A percentile compares a stretch with the other conserved stretches of the same genome.
These are phyloP conservation scores for Borostomias antarcticus DNA, from an alignment of 2,797 vertebrate species.

Conservation along the genomic window DNA sequence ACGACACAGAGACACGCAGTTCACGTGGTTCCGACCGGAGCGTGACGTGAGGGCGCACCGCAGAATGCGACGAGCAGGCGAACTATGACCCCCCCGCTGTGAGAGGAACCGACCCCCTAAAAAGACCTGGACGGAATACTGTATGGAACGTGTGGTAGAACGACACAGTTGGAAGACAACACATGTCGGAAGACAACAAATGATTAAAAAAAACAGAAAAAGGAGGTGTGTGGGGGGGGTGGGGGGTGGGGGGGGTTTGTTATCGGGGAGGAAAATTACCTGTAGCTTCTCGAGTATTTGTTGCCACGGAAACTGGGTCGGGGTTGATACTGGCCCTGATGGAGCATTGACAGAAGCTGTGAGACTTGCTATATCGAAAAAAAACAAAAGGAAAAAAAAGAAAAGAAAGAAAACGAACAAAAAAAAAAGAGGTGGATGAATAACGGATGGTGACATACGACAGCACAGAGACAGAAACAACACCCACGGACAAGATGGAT, in stretches of 20 bases:
- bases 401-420: too few species aligned
- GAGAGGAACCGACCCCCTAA: too few species aligned
- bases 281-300: slow-evolving; percentile 98
- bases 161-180: too few species aligned
- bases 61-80: too few species aligned
- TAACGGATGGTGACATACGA: slow-evolving; percentile 64
- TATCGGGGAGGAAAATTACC: slow-evolving; percentile 78
- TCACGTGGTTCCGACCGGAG: too few species aligned
- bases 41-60: too few species aligned
- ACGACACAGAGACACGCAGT: too few species aligned
- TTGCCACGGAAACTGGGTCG: slow-evolving; percentile 99
- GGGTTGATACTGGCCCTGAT: slow-evolving; percentile 98
- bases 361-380: slow-evolving; percentile 95
- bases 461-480: slow-evolving; percentile 37
- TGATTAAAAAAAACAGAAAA: slow-evolving; percentile 53
- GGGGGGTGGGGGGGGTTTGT: slow-evolving; percentile 24
- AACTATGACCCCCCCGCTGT: too few species aligned
- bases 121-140: too few species aligned
- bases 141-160: too few species aligned
- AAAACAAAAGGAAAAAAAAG: slow-evolving; percentile 56
- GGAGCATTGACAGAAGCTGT: slow-evolving; percentile 99
- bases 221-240: slow-evolving; percentile 30
- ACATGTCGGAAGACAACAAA: slow-evolving; percentile 63
- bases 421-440: slow-evolving; percentile 52
- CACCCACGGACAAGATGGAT: slow-evolving; percentile 75